Evolutionary conservation across 1,140 invertebrate species (phyloP), one percentile per base, ranked within the genome.

Genomic region (Dinothrombium tinctorium): DNA sequence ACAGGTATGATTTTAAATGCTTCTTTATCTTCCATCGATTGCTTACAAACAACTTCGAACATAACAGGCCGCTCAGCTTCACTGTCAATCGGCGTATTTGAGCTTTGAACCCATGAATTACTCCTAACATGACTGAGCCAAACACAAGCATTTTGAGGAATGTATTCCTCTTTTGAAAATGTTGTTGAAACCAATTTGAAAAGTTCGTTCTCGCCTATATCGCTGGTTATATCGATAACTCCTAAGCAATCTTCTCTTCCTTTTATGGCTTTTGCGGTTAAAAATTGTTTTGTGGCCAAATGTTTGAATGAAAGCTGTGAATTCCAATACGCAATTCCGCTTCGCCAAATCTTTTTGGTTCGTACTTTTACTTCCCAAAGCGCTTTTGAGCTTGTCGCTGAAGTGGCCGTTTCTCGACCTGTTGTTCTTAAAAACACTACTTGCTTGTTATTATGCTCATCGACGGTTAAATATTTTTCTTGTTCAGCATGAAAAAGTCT

Each of bases 351-450:
- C 62, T 98, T 87, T 58, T 92, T 81, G 57, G 96, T 86, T 0
- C 95, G 86, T 29, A 99, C 82, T 69, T 98, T 92, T 26, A 96
- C 79, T 69, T 99, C 94, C 94, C 94, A 99, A 35, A 99, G 65
- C 14, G 94, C 94, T 62, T 98, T 95, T 50, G 87, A 95, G 50
- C 84, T 92, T 0, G 92, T 98, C 0, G 94, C 94, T 4, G 89
- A 77, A 0, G 90, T 92, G 2, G 94, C 92, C 36, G 86, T 87
- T 1, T 86, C 82, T 43, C 94, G 63, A 3, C 83, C 69, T 15
- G 71, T 73, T 29, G 65, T 66, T 46, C 69, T 49, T 8, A 59
- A 43, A 45, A 60, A 60, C 2, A 87, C 78, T 54, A 83, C 76
- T 43, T 84, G 77, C 26, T 24, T 14, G 12, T 17, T 17, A 25